phyloP scores from a whole-genome alignment of 2,113 vertebrate species.

The Anser cygnoides region DNA sequence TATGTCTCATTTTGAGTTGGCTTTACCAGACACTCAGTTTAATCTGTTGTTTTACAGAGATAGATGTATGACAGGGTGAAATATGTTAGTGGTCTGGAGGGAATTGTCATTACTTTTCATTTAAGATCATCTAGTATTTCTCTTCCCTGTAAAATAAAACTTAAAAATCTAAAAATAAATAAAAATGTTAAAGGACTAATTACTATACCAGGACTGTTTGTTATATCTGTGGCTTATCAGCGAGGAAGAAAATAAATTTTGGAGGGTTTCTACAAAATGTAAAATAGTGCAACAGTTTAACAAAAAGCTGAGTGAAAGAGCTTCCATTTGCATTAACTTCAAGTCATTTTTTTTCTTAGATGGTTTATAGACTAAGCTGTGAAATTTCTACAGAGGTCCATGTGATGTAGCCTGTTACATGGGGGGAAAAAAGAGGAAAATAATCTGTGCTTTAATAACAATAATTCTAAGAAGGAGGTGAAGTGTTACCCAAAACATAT shows the following conservation, averaged over 20 bases:
- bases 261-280: neutral
- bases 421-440: neutral
- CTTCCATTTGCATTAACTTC: neutral
- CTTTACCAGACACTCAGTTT: neutral
- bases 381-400: neutral
- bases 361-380: neutral
- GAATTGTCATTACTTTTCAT: neutral
- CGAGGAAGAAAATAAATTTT: neutral
- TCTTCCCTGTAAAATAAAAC: neutral
- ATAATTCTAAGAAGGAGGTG: neutral
- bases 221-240: neutral
- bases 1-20: neutral
- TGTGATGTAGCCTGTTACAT: neutral
- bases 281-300: neutral
- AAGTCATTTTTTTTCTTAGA: neutral
- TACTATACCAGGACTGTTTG: neutral
- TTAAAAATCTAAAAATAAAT: neutral
- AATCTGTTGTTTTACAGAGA: neutral
- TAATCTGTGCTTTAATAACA: neutral
- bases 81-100: neutral
- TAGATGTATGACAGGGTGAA: neutral
- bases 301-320: neutral
- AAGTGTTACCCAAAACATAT: neutral
- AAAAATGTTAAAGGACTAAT: neutral
- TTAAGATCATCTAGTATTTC: neutral